These are phyloP conservation scores for Myiotriccus ornatus DNA, from an alignment of 2,797 vertebrate genomes.

Conservation along the genomic window DNA sequence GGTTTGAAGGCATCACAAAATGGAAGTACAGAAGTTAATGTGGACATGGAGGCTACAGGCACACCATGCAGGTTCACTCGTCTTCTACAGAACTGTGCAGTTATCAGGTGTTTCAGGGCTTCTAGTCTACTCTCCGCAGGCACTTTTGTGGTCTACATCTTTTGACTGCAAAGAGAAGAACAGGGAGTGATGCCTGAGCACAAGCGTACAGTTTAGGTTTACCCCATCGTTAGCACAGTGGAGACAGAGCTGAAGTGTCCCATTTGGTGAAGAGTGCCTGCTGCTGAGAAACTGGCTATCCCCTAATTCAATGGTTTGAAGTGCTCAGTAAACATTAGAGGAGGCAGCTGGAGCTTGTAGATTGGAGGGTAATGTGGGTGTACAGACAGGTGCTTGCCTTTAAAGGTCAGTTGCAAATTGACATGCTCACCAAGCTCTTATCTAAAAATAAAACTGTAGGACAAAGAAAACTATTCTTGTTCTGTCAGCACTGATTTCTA, in stretches of 20 bases:
- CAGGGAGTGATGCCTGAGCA: neutral
- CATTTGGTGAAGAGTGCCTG: neutral
- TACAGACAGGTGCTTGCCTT: neutral
- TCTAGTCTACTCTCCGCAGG: neutral
- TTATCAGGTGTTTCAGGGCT: neutral
- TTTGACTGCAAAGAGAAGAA: neutral
- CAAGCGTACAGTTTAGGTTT: neutral
- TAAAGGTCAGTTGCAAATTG: neutral
- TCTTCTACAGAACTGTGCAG: neutral
- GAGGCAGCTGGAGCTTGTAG: neutral
- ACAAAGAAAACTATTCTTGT: neutral
- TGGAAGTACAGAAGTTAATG: neutral
- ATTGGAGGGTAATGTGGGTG: neutral
- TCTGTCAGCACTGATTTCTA: neutral
- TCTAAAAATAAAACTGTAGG: neutral
- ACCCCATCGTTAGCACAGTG: rapidly evolving
- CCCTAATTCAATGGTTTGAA: neutral
- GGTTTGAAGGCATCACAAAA: neutral
- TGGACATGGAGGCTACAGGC: neutral
- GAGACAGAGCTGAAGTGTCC: neutral
- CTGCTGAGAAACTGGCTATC: neutral
- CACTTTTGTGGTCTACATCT: neutral
- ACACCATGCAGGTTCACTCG: neutral
- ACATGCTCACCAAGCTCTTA: neutral
- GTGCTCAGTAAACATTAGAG: neutral